Conservation (phyloP, 2,888 invertebrate genomes). For the Drosophila anomalata region DNA sequence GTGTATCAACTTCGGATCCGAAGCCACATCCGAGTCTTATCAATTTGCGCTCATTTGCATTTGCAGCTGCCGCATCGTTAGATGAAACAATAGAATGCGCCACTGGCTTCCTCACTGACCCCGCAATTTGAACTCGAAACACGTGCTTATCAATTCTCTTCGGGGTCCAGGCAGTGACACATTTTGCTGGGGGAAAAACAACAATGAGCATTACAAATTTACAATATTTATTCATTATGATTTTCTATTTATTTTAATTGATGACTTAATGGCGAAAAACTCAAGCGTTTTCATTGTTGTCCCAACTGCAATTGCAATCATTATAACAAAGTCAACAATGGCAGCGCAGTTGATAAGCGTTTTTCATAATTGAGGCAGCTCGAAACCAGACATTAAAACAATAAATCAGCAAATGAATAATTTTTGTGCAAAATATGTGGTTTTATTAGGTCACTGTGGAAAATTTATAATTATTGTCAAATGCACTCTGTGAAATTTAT, state of each 20-base stretch:
- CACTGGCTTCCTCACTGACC: constrained; percentile 69
- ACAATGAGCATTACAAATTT: constrained; percentile 36
- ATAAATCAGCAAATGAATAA: constrained; percentile 65
- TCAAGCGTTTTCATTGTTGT: constrained; percentile 65
- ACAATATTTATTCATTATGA: constrained; percentile 67
- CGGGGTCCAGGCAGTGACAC: constrained; percentile 62
- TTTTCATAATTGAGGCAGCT: constrained; percentile 50
- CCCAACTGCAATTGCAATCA: constrained; percentile 66
- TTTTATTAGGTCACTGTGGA: constrained; percentile 45
- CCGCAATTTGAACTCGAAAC: constrained; percentile 62
- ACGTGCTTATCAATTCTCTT: constrained; percentile 69
- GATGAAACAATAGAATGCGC: constrained; percentile 59
- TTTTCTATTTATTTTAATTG: constrained; percentile 75
- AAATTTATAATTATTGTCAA: constrained; percentile 20
- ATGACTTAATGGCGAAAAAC: constrained; percentile 70
- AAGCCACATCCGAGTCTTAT: constrained; percentile 7
- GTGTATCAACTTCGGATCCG: too few species aligned
- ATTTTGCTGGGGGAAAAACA: constrained; percentile 50
- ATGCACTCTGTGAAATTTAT: neutral
- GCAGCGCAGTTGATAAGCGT: constrained; percentile 58
- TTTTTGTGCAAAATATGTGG: constrained; percentile 65
- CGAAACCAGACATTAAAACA: constrained; percentile 27
- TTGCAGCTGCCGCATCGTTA: constrained; percentile 52
- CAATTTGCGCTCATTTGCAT: constrained; percentile 40
- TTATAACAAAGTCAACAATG: constrained; percentile 61